Conservation (phyloP, 2,797 vertebrate genomes). For the Eptatretus atami region DNA sequence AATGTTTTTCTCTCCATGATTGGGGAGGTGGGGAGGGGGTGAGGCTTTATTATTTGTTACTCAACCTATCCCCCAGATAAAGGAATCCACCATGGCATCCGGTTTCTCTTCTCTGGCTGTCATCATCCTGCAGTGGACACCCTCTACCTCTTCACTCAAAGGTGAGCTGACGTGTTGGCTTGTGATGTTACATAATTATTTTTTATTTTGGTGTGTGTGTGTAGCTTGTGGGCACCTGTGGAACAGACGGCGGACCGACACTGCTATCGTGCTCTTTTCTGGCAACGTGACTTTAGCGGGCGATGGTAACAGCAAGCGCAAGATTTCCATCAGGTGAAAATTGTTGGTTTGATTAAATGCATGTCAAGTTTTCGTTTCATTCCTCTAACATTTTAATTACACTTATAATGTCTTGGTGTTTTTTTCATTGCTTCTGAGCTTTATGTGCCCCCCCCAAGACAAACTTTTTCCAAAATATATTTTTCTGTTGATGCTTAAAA, state of each 20-base stretch:
- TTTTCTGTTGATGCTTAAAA: not conserved
- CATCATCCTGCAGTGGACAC: not conserved
- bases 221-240: conserved; percentile 98
- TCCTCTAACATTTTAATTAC: no score
- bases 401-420: no score
- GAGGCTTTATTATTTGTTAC: no score
- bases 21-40: no score
- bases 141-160: not conserved
- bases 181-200: not conserved
- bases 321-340: conserved; percentile 97
- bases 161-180: not conserved
- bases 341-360: conserved; percentile 8
- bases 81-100: no score
- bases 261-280: conserved; percentile 99
- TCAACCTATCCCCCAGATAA: no score
- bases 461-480: not conserved
- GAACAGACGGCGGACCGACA: conserved; percentile 99
- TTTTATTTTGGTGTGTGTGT: conserved; percentile 6
- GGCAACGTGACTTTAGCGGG: conserved; percentile 99
- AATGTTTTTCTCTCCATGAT: no score
- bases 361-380: not conserved
- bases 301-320: conserved; percentile 99
- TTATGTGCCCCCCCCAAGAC: no score
- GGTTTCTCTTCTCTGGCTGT: not conserved
- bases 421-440: no score